Base-by-base conservation (phyloP, 2,113 vertebrate species). In the Lycaon pictus region DNA sequence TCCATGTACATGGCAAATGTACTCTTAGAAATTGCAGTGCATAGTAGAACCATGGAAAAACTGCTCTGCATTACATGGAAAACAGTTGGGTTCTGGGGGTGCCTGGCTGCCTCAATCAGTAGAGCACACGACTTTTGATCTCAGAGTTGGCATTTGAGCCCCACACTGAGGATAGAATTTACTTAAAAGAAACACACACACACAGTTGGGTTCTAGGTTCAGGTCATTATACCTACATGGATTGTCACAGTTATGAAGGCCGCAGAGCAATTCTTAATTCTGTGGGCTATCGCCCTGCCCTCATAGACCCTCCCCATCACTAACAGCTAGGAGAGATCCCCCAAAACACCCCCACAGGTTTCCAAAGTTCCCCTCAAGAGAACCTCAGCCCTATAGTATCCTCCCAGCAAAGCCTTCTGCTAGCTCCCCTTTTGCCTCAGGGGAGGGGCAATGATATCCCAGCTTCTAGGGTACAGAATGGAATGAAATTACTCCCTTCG, bases 1-100 rank as follows among this genome's bases (percentile, higher is more conserved):
- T 56, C 16, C 1, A 15, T 1, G 48, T 27, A 2, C 9, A 0
- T 48, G 25, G 65, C 12, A 43, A 27, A 20, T 29, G 12, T 35
- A 1, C 65, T 93, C 82, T 23, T 62, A 84, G 79, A 71, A 43
- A n/a, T 43, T 48, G 71, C 22, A 43, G 23, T 43, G 48, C 48
- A 3, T 10, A 7, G 80, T 19, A 48, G 83, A 60, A 29, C 56
- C 51, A 0, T 32, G 43, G 48, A 19, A 53, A 48, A 91, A 20
- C 35, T 5, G 62, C n/a, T 23, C 29, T 63, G 43, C 65, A n/a
- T 88, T 19, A 17, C 56, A 32, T 5, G 15, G 53, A n/a, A 48
- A 23, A 17, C 56, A 19, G 35, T 53, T 32, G 29, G 81, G 22
- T 51, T 77, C 86, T 71, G 27, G 43, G 27, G 25, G 25, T 15